Conservation (phyloP, 1,140 invertebrate genomes). For the Aphidius ervi region DNA sequence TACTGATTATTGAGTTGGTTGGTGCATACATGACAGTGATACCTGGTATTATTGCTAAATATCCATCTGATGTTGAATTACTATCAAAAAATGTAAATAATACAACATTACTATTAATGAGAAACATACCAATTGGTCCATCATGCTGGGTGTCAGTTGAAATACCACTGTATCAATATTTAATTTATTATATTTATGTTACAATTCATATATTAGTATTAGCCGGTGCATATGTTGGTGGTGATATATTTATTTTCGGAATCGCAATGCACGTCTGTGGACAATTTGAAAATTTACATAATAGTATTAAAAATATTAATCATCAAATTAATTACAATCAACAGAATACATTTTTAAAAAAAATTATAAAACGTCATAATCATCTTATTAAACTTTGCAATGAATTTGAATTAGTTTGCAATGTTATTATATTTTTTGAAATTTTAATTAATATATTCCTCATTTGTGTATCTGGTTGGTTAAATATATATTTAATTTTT, state of each 20-base stretch:
- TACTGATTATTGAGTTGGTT: not conserved
- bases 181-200: slow-evolving; percentile 1
- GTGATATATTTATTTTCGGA: slow-evolving; percentile 15
- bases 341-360: not conserved
- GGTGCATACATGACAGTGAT: not conserved
- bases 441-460: not conserved
- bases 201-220: slow-evolving; percentile 2
- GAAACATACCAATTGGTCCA: slow-evolving; percentile 11
- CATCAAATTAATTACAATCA: not conserved
- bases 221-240: slow-evolving; percentile 8
- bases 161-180: slow-evolving; percentile 3
- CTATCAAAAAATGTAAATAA: not conserved
- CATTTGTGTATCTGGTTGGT: slow-evolving; percentile 14
- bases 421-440: slow-evolving; percentile 14
- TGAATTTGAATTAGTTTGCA: slow-evolving; percentile 12
- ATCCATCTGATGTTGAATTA: not conserved
- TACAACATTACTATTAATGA: not conserved
- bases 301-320: slow-evolving; percentile 4
- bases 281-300: slow-evolving; percentile 13
- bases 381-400: slow-evolving; percentile 12
- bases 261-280: slow-evolving; percentile 17
- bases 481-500: not conserved
- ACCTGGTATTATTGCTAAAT: not conserved
- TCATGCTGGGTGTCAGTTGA: slow-evolving; percentile 8
- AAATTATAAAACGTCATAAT: slow-evolving; percentile 15